Percentiles rank a stretch among this genome's conserved stretches.
Conservation (phyloP, 2,888 invertebrate genomes). For the Aleiodes testaceus region DNA sequence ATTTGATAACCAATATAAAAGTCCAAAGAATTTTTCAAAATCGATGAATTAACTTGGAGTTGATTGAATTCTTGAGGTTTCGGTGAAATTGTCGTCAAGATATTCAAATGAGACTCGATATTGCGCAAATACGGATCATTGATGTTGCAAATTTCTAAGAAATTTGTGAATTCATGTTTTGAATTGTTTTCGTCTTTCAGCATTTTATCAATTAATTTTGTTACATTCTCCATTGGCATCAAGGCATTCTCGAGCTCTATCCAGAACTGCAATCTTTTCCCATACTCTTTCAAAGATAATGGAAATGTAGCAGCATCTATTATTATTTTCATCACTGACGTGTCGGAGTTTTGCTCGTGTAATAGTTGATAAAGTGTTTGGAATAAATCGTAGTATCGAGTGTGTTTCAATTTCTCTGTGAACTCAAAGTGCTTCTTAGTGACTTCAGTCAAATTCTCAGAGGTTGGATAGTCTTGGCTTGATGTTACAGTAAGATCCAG, state of each 20-base stretch:
- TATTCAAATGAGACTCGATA: constrained; percentile 57
- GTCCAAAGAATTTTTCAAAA: constrained; percentile 58
- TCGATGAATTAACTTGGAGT: constrained; percentile 42
- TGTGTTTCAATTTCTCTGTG: constrained; percentile 55
- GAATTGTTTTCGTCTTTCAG: constrained; percentile 39
- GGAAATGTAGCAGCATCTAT: constrained; percentile 60
- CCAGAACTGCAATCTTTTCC: constrained; percentile 62
- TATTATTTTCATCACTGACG: constrained; percentile 56
- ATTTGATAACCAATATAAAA: constrained; percentile 73
- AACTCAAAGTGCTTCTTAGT: constrained; percentile 64
- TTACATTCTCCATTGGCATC: constrained; percentile 42
- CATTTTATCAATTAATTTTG: constrained; percentile 30
- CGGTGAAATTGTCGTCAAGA: constrained; percentile 61
- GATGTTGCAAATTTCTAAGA: constrained; percentile 54
- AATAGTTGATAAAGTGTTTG: constrained; percentile 57
- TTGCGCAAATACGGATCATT: constrained; percentile 57
- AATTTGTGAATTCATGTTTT: constrained; percentile 49
- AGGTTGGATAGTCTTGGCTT: constrained; percentile 55
- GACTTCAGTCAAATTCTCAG: constrained; percentile 63
- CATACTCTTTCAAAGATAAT: constrained; percentile 57
- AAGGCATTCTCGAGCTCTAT: constrained; percentile 53
- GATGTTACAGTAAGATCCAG: constrained; percentile 68
- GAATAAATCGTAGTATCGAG: constrained; percentile 58
- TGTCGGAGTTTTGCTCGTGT: constrained; percentile 54
- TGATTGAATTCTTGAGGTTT: constrained; percentile 40